Evolutionary conservation across 1,140 invertebrate species (phyloP).

Genomic region (Eueides isabella): DNA sequence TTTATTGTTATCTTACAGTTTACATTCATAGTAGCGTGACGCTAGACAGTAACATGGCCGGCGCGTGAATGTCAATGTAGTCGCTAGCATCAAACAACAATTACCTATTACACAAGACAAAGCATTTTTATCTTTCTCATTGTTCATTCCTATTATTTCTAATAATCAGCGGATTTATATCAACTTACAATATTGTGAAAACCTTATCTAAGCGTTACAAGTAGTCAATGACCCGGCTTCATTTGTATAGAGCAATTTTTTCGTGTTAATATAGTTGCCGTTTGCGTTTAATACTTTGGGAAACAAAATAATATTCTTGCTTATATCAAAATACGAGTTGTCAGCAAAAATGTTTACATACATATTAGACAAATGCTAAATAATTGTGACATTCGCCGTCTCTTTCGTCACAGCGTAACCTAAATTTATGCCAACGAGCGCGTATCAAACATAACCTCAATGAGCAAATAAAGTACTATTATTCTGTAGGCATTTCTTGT

Average conservation of each 20-base stretch:
- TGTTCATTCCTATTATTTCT: constrained; percentile 7
- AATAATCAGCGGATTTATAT: neutral
- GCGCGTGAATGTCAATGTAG: constrained; percentile 70
- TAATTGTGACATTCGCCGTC: constrained; percentile 37
- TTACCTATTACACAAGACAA: constrained; percentile 29
- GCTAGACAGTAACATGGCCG: constrained; percentile 79
- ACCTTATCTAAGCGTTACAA: constrained; percentile 17
- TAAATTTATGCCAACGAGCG: constrained; percentile 50
- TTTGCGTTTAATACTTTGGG: constrained; percentile 34
- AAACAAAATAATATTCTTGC: neutral
- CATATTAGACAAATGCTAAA: constrained; percentile 20
- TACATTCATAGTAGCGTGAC: constrained; percentile 74
- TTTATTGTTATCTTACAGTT: constrained; percentile 65
- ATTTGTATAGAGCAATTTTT: constrained; percentile 68
- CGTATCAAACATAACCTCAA: constrained; percentile 43
- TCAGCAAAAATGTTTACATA: constrained; percentile 12
- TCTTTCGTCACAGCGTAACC: constrained; percentile 52
- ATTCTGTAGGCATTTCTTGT: constrained; percentile 17
- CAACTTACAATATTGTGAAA: constrained; percentile 5
- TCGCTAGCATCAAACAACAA: constrained; percentile 34
- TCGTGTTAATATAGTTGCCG: constrained; percentile 59
- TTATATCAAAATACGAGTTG: neutral
- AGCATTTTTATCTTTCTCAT: constrained; percentile 31
- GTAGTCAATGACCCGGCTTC: constrained; percentile 75
- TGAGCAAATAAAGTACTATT: constrained; percentile 12